Evolutionary conservation across 53 echinoderm and acorn worm genomes (phyloP).

Genomic region (Mesocentrotus franciscanus): DNA sequence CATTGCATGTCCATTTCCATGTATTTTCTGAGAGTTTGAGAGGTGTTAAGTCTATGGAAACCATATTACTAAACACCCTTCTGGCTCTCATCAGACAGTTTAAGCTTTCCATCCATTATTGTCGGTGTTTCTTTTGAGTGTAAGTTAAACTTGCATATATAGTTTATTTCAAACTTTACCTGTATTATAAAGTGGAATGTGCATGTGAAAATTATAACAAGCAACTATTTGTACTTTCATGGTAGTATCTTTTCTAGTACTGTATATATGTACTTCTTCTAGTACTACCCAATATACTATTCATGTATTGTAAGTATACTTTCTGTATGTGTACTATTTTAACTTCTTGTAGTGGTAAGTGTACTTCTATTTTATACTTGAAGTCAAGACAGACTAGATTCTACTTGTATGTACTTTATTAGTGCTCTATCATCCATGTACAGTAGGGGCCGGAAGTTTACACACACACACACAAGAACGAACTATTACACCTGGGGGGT

Average conservation of each 20-base stretch:
- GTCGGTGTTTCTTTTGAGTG: neutral
- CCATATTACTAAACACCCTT: too few relatives aligned
- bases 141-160: neutral
- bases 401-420: too few relatives aligned
- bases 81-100: too few relatives aligned
- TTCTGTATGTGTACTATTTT: neutral
- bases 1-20: neutral
- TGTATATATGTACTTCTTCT: neutral
- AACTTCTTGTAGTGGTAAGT: too few relatives aligned
- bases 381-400: too few relatives aligned
- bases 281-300: neutral
- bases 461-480: too few relatives aligned
- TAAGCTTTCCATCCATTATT: neutral
- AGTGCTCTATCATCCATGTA: too few relatives aligned
- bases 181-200: neutral
- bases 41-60: too few relatives aligned
- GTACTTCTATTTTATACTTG: too few relatives aligned
- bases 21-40: too few relatives aligned
- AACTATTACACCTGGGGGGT: too few relatives aligned
- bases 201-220: neutral
- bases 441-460: too few relatives aligned
- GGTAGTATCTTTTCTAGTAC: neutral
- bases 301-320: neutral
- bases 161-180: neutral
- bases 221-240: neutral